Evolutionary conservation across 2,888 invertebrate genomes (phyloP).

Genomic region (Chrysomela aeneicollis): DNA sequence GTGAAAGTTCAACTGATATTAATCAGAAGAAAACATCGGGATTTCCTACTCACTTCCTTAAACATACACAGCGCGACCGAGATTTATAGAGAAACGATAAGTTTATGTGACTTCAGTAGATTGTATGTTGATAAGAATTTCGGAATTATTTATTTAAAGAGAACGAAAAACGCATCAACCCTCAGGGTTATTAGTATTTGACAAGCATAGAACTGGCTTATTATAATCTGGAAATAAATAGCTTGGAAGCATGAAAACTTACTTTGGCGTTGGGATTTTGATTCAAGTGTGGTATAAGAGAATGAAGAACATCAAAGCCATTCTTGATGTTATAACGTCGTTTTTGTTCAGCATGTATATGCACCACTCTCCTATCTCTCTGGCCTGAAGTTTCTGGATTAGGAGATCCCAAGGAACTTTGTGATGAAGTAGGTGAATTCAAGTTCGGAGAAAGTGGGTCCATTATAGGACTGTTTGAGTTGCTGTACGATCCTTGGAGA

Average conservation of each 20-base stretch:
- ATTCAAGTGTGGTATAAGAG: conserved; percentile 89
- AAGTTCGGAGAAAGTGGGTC: conserved; percentile 60
- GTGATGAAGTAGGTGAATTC: conserved; percentile 71
- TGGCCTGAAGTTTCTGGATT: conserved; percentile 59
- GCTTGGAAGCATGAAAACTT: conserved; percentile 41
- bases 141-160: too few species aligned
- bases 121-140: too few species aligned
- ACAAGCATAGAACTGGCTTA: too few species aligned
- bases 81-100: too few species aligned
- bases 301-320: conserved; percentile 93
- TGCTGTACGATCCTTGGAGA: conserved; percentile 51
- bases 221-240: too few species aligned
- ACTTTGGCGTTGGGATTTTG: conserved; percentile 91
- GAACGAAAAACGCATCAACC: too few species aligned
- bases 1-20: too few species aligned
- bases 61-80: too few species aligned
- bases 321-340: conserved; percentile 94
- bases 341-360: conserved; percentile 96
- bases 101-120: too few species aligned
- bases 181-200: too few species aligned
- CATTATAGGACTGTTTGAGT: conserved; percentile 61
- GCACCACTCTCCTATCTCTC: conserved; percentile 80
- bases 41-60: too few species aligned
- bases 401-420: conserved; percentile 59
- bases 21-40: too few species aligned